Conservation (phyloP, 2,797 vertebrate species). For the Eulemur mongoz region DNA sequence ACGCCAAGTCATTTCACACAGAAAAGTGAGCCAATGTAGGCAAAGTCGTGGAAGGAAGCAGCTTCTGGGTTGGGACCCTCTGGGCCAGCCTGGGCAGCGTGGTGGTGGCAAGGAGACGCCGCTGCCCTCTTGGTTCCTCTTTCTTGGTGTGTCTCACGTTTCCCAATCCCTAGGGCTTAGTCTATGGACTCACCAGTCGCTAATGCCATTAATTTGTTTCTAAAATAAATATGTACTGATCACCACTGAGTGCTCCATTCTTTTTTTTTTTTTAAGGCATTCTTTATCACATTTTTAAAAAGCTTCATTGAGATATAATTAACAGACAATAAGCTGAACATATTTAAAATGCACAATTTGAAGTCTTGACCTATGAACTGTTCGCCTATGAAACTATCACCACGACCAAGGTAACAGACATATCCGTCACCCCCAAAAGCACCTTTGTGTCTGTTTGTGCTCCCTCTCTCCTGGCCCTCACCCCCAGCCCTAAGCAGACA, state of each 20-base stretch:
- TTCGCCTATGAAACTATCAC: not conserved
- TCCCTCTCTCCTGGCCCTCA: not conserved
- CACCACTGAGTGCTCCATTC: not conserved
- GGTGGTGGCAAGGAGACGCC: not conserved
- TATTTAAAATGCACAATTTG: not conserved
- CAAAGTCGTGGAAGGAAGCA: not conserved
- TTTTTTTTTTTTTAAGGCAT: not conserved
- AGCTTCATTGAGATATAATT: not conserved
- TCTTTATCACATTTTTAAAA: not conserved
- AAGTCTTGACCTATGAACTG: not conserved
- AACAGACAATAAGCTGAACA: not conserved
- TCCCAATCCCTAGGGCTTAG: not conserved
- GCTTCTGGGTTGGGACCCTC: not conserved
- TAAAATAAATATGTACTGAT: not conserved
- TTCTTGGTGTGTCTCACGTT: not conserved
- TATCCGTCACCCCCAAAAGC: not conserved
- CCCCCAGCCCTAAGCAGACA: not conserved
- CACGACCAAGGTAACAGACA: not conserved
- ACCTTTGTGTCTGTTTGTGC: not conserved
- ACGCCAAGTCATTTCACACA: not conserved
- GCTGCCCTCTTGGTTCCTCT: not conserved
- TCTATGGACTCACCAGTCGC: not conserved
- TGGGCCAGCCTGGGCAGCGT: not conserved
- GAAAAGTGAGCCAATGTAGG: not conserved
- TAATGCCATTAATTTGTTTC: not conserved